Evolutionary conservation across 2,797 vertebrate genomes (phyloP), one percentile per base, ranked within the genome.

Genomic region (Molossus alvarezi): DNA sequence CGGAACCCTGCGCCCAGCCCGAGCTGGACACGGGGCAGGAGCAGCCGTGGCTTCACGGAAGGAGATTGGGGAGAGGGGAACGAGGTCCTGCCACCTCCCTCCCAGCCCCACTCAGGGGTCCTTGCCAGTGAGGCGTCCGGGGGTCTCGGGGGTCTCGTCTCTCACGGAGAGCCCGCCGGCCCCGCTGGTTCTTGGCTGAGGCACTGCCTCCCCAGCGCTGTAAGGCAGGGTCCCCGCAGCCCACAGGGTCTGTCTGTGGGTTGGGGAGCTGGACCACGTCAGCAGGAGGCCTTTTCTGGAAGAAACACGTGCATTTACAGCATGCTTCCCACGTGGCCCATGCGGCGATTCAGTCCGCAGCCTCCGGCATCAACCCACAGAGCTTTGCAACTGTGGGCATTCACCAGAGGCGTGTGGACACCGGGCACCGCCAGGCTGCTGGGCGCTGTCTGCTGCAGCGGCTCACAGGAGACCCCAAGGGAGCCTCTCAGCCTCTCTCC

Each of bases 401-500:
- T 87, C 48, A 17, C 73, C 48, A 6, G 25, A 58, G 58, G 87
- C 0, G 1, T 21, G 10, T 69, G 48, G n/a, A 62, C 9, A 7
- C 23, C 0, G 0, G 71, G 48, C 51, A 1, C 80, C n/a, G 69
- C 90, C 67, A 18, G 45, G 82, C 73, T 58, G 51, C 62, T 5
- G 11, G 69, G 25, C 1, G 3, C 5, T 3, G 8, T 75, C 91
- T 89, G 69, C 3, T 12, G 84, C 18, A 55, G 53, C 10, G 9
- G 64, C 29, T 51, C 80, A 53, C 6, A 4, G 75, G 80, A 79
- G 90, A 60, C 41, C 41, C 62, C 53, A 6, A 15, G 12, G 69
- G 45, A n/a, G 6, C 7, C 9, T 3, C 23, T 20, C 4, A 1
- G 33, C 27, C 25, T 2, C 1, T 27, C 51, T 23, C 17, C 65